Evolutionary conservation across 2,888 invertebrate species (phyloP), one percentile per base, ranked within the genome.

Genomic region (Mesoligia furuncula): DNA sequence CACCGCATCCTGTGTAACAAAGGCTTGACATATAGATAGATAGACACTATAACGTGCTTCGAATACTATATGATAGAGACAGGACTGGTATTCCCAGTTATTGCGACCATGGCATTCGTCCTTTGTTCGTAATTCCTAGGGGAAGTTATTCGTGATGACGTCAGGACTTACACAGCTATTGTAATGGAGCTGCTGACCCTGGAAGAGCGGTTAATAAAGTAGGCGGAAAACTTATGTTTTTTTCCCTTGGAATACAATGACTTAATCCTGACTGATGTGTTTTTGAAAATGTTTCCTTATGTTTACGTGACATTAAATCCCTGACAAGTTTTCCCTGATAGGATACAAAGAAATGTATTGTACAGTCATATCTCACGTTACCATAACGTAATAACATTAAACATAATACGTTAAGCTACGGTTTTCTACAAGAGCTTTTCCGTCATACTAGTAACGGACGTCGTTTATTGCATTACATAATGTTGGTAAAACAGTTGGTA

Each of bases 51-150:
- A 78, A 83, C 85, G 86, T 86, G 87, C 77, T 73, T 57, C 48
- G 86, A 85, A 88, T 88, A 85, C 81, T 61, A 66, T 77, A 82
- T 78, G 71, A 83, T 81, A 79, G 69, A 67, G 71, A 75, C 82
- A 79, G 59, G 67, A 66, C 75, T 84, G 84, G 85, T 84, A 85
- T 86, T 87, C 84, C 65, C 76, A 73, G 81, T 85, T 85, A 89
- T 88, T 88, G 81, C 89, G 80, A 80, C 79, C 64, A 80, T 80
- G 89, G 87, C 77, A 86, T 89, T 86, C 80, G 78, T 83, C 83
- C 85, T 88, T 88, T 88, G 83, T 89, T 88, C 87, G 83, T 89
- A 77, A 86, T 86, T 80, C 77, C 78, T 67, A 83, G 69, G 68
- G 73, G 77, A 81, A 79, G 79, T 81, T 87, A 87, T 85, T 89